Evolutionary conservation across 2,113 vertebrate genomes (phyloP).

Genomic region (Salvelinus namaycush): DNA sequence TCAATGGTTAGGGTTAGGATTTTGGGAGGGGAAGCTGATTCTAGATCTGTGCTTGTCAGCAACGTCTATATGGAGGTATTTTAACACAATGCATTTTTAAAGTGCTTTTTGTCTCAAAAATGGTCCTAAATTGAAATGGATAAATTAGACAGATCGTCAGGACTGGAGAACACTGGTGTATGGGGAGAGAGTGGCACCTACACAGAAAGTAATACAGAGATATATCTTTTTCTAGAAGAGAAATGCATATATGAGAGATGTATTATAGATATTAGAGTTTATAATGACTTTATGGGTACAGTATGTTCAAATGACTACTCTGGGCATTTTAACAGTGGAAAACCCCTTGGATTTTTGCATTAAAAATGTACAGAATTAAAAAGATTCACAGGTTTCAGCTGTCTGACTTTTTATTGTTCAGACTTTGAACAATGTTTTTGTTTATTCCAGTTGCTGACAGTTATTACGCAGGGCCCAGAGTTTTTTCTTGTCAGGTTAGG

Average conservation of each 20-base stretch:
- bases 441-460: neutral
- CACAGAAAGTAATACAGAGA: neutral
- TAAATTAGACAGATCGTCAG: neutral
- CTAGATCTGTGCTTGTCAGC: neutral
- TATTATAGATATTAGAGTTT: slow-evolving; percentile 2
- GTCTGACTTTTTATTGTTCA: neutral
- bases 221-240: neutral
- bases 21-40: neutral
- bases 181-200: neutral
- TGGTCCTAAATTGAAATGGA: too few relatives aligned
- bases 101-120: too few relatives aligned
- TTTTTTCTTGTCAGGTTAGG: too few relatives aligned
- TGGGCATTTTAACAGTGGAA: neutral
- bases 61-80: too few relatives aligned
- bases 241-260: neutral
- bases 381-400: slow-evolving; percentile 11
- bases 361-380: slow-evolving; percentile 23
- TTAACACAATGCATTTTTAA: too few relatives aligned
- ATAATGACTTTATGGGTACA: neutral
- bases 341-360: slow-evolving; percentile 23
- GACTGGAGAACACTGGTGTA: neutral
- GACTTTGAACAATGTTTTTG: neutral
- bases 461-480: too few relatives aligned
- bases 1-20: neutral
- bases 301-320: neutral